These are phyloP conservation scores for Microtus richardsoni DNA, from an alignment of 2,113 vertebrate species.

Conservation along the genomic window DNA sequence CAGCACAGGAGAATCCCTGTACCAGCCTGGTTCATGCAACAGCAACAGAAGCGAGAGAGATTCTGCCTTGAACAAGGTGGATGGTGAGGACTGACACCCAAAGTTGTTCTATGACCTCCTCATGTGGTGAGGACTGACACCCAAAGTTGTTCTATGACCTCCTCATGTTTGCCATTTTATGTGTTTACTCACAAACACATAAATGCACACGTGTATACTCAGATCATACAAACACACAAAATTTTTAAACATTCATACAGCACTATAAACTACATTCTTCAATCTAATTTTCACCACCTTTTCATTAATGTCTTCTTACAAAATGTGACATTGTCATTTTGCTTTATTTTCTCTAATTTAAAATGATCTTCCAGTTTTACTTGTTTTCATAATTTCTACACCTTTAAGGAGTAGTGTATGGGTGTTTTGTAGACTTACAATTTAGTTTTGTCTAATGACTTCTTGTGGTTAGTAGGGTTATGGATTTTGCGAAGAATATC, in stretches of 20 bases:
- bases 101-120: background rate
- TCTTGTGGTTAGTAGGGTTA: background rate
- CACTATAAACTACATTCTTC: constrained; percentile 1
- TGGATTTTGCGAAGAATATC: background rate
- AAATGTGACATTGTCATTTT: background rate
- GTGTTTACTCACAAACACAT: background rate
- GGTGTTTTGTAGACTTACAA: background rate
- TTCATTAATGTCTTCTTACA: background rate
- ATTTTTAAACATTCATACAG: background rate
- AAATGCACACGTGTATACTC: background rate
- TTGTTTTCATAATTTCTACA: constrained; percentile 2
- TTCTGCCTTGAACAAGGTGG: background rate
- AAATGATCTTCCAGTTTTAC: background rate
- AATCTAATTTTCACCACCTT: background rate
- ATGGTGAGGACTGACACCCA: background rate
- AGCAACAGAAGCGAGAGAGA: background rate
- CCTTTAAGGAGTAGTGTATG: constrained; percentile 5
- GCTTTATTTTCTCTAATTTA: constrained; percentile 6
- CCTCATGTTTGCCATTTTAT: background rate
- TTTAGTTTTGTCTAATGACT: background rate
- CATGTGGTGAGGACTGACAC: background rate
- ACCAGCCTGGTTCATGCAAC: background rate
- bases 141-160: background rate
- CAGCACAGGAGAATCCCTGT: background rate
- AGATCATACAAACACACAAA: background rate